Evolutionary conservation across 92 coral and sea anemone species (phyloP).

Genomic region (Porites evermanni): DNA sequence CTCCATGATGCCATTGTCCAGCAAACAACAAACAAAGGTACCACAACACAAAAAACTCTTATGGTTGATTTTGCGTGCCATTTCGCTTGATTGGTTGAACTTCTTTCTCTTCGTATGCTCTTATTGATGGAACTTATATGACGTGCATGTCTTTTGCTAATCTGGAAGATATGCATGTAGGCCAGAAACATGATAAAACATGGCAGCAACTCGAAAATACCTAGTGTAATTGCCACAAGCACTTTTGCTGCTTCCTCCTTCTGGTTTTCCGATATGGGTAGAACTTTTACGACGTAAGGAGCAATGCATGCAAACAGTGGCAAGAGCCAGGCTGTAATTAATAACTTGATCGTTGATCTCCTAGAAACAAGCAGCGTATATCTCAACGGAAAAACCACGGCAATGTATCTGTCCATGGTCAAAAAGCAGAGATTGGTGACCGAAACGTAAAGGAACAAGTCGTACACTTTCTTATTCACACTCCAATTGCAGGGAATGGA

Average conservation of each 20-base stretch:
- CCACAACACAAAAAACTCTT: constrained; percentile 64
- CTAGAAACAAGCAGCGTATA: constrained; percentile 43
- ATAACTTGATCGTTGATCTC: constrained; percentile 39
- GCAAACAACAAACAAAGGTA: constrained; percentile 69
- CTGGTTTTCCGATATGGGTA: constrained; percentile 19
- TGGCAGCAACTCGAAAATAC: constrained; percentile 55
- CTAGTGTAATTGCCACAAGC: constrained; percentile 39
- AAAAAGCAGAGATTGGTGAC: constrained; percentile 63
- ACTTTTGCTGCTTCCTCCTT: constrained; percentile 23
- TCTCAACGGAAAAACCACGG: constrained; percentile 57
- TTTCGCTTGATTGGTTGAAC: constrained; percentile 13
- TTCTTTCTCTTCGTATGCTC: constrained; percentile 29
- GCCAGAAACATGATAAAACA: constrained; percentile 48
- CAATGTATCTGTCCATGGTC: constrained; percentile 69
- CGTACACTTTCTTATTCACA: constrained; percentile 64
- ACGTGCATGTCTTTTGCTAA: constrained; percentile 57
- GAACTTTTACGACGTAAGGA: constrained; percentile 29
- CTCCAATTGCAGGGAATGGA: constrained; percentile 60
- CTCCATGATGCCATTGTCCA: constrained; percentile 66
- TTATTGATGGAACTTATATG: constrained; percentile 49
- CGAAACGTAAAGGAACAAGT: constrained; percentile 65
- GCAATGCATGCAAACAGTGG: constrained; percentile 38
- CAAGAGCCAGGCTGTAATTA: constrained; percentile 57
- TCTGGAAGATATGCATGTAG: constrained; percentile 65
- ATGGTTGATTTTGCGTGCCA: constrained; percentile 54